phyloP scores from a whole-genome alignment of 2,797 vertebrate species.

The Pseudomugil gertrudae region DNA sequence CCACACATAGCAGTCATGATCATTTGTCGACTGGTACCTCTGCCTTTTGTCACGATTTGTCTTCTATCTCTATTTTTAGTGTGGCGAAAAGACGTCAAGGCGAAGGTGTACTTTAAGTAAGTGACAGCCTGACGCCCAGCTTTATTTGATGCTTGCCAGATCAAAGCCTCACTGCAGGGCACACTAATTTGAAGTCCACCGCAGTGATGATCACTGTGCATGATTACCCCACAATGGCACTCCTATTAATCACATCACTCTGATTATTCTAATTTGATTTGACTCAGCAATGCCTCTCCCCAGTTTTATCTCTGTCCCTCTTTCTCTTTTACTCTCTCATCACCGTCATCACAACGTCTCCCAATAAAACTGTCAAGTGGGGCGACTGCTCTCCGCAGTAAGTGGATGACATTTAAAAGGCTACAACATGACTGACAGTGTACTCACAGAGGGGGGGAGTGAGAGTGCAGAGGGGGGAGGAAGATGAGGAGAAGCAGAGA shows the following conservation, averaged over 20 bases:
- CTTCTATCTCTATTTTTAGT: conserved; percentile 76
- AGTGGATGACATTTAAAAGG: conserved; percentile 84
- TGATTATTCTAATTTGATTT: conserved; percentile 85
- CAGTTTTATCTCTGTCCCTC: conserved; percentile 50
- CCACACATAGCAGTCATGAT: conserved; percentile 64
- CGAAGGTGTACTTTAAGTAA: conserved; percentile 82
- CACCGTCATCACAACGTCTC: conserved; percentile 73
- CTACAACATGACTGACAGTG: conserved; percentile 81
- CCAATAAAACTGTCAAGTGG: conserved; percentile 83
- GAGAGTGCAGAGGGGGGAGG: conserved; percentile 70
- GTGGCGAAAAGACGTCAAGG: conserved; percentile 71
- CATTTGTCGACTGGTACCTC: conserved; percentile 66
- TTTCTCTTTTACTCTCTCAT: conserved; percentile 59
- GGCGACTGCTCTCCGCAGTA: conserved; percentile 78
- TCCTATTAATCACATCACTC: conserved; percentile 86
- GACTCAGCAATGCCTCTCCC: conserved; percentile 74
- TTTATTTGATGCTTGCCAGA: conserved; percentile 82
- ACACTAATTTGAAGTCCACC: conserved; percentile 82
- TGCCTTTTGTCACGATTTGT: conserved; percentile 76
- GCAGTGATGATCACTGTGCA: conserved; percentile 80
- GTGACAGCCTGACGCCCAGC: conserved; percentile 79
- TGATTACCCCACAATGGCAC: conserved; percentile 84
- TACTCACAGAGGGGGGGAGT: conserved; percentile 80
- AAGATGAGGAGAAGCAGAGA: conserved; percentile 59
- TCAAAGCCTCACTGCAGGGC: conserved; percentile 82